Conservation (phyloP, 1,140 invertebrate genomes). For the Catajapyx aquilonaris region DNA sequence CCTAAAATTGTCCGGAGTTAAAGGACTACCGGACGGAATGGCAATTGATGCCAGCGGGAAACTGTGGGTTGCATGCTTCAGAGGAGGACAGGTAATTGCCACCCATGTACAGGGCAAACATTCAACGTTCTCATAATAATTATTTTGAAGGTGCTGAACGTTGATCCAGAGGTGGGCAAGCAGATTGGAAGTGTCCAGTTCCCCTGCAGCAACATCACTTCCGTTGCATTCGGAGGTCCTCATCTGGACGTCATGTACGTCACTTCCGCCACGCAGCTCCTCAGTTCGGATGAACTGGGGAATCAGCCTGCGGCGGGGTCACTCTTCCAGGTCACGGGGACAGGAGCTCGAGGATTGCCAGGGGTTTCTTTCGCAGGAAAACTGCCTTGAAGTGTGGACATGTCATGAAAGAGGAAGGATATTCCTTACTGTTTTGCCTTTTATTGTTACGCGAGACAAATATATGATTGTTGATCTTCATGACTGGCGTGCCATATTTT, state of each 20-base stretch:
- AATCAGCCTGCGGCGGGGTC: constrained; percentile 38
- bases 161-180: constrained; percentile 27
- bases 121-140: too few relatives aligned
- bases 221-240: constrained; percentile 53
- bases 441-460: too few relatives aligned
- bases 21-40: constrained; percentile 45
- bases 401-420: too few relatives aligned
- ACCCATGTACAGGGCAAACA: too few relatives aligned
- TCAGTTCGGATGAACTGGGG: constrained; percentile 28
- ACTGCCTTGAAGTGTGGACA: too few relatives aligned
- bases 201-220: constrained; percentile 51
- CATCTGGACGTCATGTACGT: constrained; percentile 53
- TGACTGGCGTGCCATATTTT: too few relatives aligned
- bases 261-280: constrained; percentile 31
- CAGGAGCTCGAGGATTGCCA: constrained; percentile 34
- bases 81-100: constrained; percentile 29
- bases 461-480: too few relatives aligned
- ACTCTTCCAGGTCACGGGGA: constrained; percentile 42
- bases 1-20: constrained; percentile 20
- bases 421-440: too few relatives aligned
- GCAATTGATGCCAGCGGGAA: constrained; percentile 49
- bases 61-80: constrained; percentile 45
- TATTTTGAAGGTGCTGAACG: constrained; percentile 30
- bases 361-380: too few relatives aligned
- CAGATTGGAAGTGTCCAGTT: constrained; percentile 33